phyloP scores from a whole-genome alignment of 2,888 invertebrate species.

The Trypoxylon attenuatum region DNA sequence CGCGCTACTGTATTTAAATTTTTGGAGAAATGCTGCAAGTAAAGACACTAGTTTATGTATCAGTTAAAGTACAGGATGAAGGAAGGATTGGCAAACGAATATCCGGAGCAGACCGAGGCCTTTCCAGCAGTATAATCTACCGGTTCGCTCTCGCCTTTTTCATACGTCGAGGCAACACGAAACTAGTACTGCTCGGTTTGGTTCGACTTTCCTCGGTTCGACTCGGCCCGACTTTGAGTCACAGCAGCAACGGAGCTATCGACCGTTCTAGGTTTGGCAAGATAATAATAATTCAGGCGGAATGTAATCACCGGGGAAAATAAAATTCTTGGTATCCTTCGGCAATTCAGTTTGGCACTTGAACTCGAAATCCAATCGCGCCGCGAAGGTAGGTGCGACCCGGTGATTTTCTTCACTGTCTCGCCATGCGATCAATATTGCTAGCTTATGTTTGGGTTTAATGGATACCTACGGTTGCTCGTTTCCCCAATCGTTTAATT shows the following conservation, averaged over 20 bases:
- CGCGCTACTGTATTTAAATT: too few relatives aligned
- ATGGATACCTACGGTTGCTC: too few relatives aligned
- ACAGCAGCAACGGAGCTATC: conserved; percentile 54
- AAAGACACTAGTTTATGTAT: too few relatives aligned
- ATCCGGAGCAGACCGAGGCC: too few relatives aligned
- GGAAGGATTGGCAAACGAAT: too few relatives aligned
- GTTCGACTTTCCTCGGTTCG: conserved; percentile 47
- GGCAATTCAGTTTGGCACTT: neutral
- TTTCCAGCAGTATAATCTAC: conserved; percentile 26
- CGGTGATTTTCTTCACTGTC: too few relatives aligned
- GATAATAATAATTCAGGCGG: conserved; percentile 53
- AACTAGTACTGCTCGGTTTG: conserved; percentile 43
- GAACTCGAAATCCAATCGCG: neutral
- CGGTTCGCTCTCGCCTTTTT: conserved; percentile 38
- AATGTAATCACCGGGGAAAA: conserved; percentile 50
- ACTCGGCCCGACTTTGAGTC: conserved; percentile 54
- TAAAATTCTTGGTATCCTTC: conserved; percentile 31
- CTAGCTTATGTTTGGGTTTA: too few relatives aligned
- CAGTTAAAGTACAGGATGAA: too few relatives aligned
- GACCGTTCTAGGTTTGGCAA: conserved; percentile 56
- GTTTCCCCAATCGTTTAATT: too few relatives aligned
- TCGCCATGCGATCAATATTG: too few relatives aligned
- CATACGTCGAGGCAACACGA: conserved; percentile 46
- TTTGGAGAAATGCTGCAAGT: too few relatives aligned
- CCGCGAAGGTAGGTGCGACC: too few relatives aligned